Evolutionary conservation across 2,888 invertebrate species (phyloP), one percentile per base, ranked within the genome.

Genomic region (Melikaiella ostensackeni): DNA sequence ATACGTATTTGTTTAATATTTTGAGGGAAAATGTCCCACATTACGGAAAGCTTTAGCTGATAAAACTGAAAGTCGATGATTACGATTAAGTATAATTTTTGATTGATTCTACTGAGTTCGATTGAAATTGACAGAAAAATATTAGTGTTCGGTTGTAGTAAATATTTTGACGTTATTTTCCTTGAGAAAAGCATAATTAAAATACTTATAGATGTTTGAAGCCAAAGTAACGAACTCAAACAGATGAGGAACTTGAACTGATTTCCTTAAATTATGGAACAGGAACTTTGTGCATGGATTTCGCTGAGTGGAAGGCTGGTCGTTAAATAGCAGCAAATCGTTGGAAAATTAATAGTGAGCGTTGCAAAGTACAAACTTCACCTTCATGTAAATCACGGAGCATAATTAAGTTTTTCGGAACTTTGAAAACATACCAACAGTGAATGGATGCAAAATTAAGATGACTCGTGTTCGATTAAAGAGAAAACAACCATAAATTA

Each of bases 281-380:
- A 66, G 38, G 27, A 50, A 70, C 50, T 70, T 70, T 19, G 9
- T 50, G 27, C 70, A 30, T 30, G 70, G 46, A 70, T 50, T 70
- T 30, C 50, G 9, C 46, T 50, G 19, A 66, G 27, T 66, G 46
- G 46, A 30, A 66, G 24, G 13, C 19, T 63, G 63, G n/a, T 9
- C 35, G 16, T 21, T 50, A 11, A 66, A 66, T 66, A 66, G 46
- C 19, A 24, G 42, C 38, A 66, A 66, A 27, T 46, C 42, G 66
- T 46, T 42, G 16, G 16, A 46, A 70, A 70, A 70, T 70, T 70
- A 70, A 57, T 11, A 70, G 19, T 19, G 30, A 70, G 46, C 70
- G 11, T 24, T 66, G 66, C 24, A 66, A 46, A 27, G 24, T 76
- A 21, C 13, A 24, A 61, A 73, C 33, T 73, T 11, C 5, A 19